Base-by-base conservation (phyloP, 2,888 invertebrate genomes). In the Sphaerophoria rueppellii region DNA sequence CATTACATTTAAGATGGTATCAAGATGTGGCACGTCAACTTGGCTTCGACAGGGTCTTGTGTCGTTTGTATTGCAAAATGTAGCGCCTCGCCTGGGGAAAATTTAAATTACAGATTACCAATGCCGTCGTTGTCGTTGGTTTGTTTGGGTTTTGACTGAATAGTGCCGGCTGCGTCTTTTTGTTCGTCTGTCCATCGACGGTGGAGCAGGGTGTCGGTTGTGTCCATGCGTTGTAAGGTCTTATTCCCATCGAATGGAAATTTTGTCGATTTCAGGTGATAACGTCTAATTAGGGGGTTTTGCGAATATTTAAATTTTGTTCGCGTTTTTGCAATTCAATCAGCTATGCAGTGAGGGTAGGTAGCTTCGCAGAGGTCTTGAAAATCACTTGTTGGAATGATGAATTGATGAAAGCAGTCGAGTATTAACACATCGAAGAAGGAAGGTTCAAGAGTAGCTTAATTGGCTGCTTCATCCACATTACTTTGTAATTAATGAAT, bases 251-350 rank as follows among this genome's bases (percentile, higher is more conserved):
- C 50, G 57, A 37, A 54, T 58, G 48, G 69, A 76, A 77, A 76
- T 81, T 76, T 72, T 70, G 73, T 77, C 70, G 85, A 85, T 85
- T 69, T 58, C 35, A 16, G 24, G 72, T 65, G 85, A 85, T 85
- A 85, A 85, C 72, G 85, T 85, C 85, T 85, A 85, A 85, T 85
- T 85, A 85, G 73, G 69, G 85, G 72, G 76, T 79, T 72, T 52
- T 65, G 50, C 61, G 61, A 83, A 80, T 83, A 83, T 83, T 83
- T 61, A 83, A 83, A 83, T 83, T 83, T 72, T 35, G 67, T 24
- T 79, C 75, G 79, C 69, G 67, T 79, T 83, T 65, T 58, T 69
- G 37, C 16, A n/a, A 48, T 43, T 9, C 40, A 40, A 9, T 4
- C 43, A 35, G 40, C 60, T 32, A 61, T 4, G 55, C 43, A 55